Conservation (phyloP, 1,140 invertebrate species). For the Ditylenchus dipsaci region DNA sequence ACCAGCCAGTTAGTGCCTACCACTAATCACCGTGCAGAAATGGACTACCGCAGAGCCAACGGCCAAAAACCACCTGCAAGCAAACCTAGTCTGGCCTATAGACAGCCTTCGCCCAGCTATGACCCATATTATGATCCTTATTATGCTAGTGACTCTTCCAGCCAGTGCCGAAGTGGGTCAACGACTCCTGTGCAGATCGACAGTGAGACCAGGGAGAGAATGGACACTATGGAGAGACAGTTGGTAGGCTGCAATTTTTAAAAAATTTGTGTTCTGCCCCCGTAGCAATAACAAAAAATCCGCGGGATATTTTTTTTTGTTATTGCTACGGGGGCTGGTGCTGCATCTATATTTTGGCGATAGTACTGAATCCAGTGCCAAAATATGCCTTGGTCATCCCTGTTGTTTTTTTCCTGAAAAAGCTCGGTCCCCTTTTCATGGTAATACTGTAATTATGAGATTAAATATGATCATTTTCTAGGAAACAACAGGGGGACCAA, state of each 20-base stretch:
- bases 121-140: not conserved
- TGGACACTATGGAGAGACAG: conserved; percentile 56
- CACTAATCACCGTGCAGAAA: not conserved
- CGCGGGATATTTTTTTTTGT: too few relatives aligned
- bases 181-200: conserved; percentile 6
- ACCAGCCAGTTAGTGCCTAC: not conserved
- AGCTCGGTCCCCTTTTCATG: too few relatives aligned
- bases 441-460: too few relatives aligned
- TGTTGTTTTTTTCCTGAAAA: too few relatives aligned
- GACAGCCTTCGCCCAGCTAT: not conserved
- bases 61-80: not conserved
- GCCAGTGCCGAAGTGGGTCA: not conserved
- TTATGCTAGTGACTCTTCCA: conserved; percentile 47
- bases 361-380: too few relatives aligned
- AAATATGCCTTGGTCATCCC: too few relatives aligned
- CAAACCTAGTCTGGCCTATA: not conserved
- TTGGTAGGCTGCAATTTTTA: conserved; percentile 12
- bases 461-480: too few relatives aligned
- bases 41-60: not conserved
- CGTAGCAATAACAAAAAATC: too few relatives aligned
- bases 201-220: conserved; percentile 4
- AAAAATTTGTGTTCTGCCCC: too few relatives aligned
- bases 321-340: too few relatives aligned
- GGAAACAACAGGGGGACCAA: too few relatives aligned
- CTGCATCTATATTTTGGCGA: too few relatives aligned